Evolutionary conservation across 2,113 vertebrate genomes (phyloP), one percentile per base, ranked within the genome.

Genomic region (Nerophis lumbriciformis): DNA sequence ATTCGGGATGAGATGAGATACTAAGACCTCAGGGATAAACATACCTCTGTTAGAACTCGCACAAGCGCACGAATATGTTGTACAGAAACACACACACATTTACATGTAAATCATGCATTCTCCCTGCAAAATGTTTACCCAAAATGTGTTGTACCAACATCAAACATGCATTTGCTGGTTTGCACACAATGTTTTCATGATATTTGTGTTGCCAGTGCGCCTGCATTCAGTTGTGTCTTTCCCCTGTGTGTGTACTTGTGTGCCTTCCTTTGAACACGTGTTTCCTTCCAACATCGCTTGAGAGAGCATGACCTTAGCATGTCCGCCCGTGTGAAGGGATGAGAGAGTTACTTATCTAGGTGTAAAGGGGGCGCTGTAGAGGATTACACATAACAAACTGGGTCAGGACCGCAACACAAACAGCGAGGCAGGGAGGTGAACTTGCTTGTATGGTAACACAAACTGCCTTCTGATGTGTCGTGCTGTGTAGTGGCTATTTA

Each of bases 1-100:
- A 88, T 83, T 81, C 82, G 76, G 77, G 77, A 81, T 68, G 74
- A 88, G 86, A 88, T 87, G 84, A 88, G 84, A 84, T 80, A 78
- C 70, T 71, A 81, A 60, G 66, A 77, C 86, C 83, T 85, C 77
- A 82, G 85, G 86, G 84, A 63, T 88, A 88, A 88, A 88, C 85
- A 88, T 76, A 88, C 80, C 81, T 84, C 67, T 36, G 61, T 78
- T 84, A 72, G 78, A 57, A 57, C 55, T 57, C 55, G 42, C 42
- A 45, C 42, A 45, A 65, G 58, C 75, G 71, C 63, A 48, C 71
- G 71, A 68, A 67, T 58, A 59, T 76, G 8, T 6, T 59, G 61
- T 69, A 39, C 66, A 67, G 62, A 45, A 45, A 61, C 45, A 49
- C 39, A 56, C 42, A 65, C 5, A 60, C 45, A n/a, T 19, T 36